These are phyloP conservation scores for Cebidichthys violaceus DNA, from an alignment of 2,113 vertebrate species.

Conservation along the genomic window DNA sequence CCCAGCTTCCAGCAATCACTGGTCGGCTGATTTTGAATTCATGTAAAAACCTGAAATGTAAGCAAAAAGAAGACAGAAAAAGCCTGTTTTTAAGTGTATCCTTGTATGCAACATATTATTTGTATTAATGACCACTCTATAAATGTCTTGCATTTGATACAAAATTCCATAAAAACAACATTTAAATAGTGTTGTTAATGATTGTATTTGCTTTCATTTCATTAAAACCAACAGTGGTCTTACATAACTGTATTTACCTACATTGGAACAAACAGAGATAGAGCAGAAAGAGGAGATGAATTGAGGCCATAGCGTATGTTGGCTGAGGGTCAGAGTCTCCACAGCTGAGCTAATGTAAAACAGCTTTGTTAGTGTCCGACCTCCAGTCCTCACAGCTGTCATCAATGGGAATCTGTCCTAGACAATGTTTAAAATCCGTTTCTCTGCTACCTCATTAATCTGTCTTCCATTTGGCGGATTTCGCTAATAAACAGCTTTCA, in stretches of 20 bases:
- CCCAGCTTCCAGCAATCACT: constrained; percentile 96
- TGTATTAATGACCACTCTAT: background rate
- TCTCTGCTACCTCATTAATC: constrained; percentile 79
- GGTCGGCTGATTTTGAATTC: constrained; percentile 92
- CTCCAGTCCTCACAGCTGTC: constrained; percentile 61
- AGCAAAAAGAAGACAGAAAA: constrained; percentile 44
- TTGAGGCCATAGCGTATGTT: constrained; percentile 54
- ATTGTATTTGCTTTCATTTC: background rate
- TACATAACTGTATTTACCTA: constrained; percentile 54
- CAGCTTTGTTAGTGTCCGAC: constrained; percentile 65
- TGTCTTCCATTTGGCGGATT: constrained; percentile 64
- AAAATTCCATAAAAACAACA: background rate
- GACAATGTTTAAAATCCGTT: constrained; percentile 79
- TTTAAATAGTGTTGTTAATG: background rate
- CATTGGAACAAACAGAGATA: constrained; percentile 56
- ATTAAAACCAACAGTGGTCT: constrained; percentile 7
- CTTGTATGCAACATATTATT: background rate
- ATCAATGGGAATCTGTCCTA: constrained; percentile 59
- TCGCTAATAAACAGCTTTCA: constrained; percentile 74
- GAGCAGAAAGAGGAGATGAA: constrained; percentile 52
- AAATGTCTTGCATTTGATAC: background rate
- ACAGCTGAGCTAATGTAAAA: constrained; percentile 70
- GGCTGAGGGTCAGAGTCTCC: constrained; percentile 70
- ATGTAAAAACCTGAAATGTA: constrained; percentile 94
- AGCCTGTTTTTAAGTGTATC: constrained; percentile 5